These are phyloP conservation scores for Romanogobio albipinnatus DNA, from an alignment of 2,113 vertebrate species.

Conservation along the genomic window DNA sequence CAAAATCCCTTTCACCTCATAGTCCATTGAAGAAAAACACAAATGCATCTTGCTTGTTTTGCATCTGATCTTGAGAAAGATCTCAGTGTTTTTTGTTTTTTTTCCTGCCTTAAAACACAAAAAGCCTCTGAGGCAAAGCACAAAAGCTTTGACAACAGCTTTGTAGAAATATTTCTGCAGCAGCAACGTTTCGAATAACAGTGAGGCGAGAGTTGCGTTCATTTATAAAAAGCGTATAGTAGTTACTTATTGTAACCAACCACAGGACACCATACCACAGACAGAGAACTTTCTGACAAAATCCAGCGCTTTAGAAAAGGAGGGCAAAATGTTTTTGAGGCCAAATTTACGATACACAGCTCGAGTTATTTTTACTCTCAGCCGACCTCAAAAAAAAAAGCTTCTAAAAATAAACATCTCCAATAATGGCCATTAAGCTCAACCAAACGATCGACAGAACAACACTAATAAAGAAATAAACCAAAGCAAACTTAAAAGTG, in stretches of 20 bases:
- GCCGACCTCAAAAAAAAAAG: neutral
- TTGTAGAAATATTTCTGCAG: slow-evolving; percentile 14
- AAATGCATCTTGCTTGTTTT: slow-evolving; percentile 1
- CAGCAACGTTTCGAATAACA: neutral
- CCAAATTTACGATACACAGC: neutral
- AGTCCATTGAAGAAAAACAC: neutral
- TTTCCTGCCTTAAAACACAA: neutral
- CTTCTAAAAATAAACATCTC: neutral
- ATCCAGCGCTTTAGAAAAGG: neutral
- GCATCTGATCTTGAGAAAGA: slow-evolving; percentile 6
- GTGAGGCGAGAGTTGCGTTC: slow-evolving; percentile 1
- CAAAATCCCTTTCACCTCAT: neutral
- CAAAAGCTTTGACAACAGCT: neutral
- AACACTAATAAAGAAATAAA: slow-evolving; percentile 39
- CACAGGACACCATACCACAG: neutral
- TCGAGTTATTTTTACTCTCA: neutral
- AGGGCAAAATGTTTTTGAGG: neutral
- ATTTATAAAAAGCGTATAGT: neutral
- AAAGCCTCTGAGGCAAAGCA: neutral
- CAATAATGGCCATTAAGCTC: neutral
- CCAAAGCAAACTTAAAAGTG: neutral
- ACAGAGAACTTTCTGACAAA: neutral
- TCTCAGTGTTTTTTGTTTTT: neutral
- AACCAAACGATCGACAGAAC: slow-evolving; percentile 30
- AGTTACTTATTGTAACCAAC: neutral